Evolutionary conservation across 1,140 invertebrate genomes (phyloP).

Genomic region (Neodiprion fabricii): DNA sequence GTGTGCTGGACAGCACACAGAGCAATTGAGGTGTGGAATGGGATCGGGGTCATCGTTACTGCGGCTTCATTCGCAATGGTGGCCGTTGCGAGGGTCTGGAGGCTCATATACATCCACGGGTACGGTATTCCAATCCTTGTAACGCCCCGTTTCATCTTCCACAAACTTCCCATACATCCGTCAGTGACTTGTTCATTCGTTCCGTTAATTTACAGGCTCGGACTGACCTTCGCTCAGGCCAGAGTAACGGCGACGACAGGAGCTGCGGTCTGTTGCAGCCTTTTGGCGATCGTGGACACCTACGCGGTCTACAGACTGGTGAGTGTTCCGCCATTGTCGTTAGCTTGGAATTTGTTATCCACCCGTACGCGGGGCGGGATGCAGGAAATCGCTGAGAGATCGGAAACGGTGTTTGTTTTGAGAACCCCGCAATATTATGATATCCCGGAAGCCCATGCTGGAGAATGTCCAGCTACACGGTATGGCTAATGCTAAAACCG

Average conservation of each 20-base stretch:
- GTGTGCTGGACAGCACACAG: constrained; percentile 43
- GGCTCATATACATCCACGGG: constrained; percentile 37
- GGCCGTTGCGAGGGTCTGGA: constrained; percentile 37
- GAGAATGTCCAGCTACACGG: background rate
- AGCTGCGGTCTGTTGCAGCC: constrained; percentile 28
- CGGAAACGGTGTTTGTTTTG: no score
- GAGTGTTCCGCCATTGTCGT: constrained; percentile 13
- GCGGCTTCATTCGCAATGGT: constrained; percentile 39
- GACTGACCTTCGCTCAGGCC: constrained; percentile 33
- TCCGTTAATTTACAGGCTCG: constrained; percentile 28
- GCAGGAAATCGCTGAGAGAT: no score
- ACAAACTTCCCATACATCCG: no score
- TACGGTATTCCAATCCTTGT: constrained; percentile 13
- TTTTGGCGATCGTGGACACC: constrained; percentile 41
- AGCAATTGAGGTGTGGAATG: constrained; percentile 37
- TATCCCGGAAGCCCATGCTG: background rate
- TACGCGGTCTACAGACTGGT: constrained; percentile 42
- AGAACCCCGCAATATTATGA: no score
- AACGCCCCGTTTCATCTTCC: background rate
- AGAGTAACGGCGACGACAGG: constrained; percentile 31
- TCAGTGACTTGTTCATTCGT: background rate
- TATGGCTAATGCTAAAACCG: no score
- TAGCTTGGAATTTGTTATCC: no score
- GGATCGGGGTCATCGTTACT: constrained; percentile 32
- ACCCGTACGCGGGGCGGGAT: no score